These are phyloP conservation scores for Sminthopsis crassicaudata DNA, from an alignment of 2,113 vertebrate genomes.

Conservation along the genomic window DNA sequence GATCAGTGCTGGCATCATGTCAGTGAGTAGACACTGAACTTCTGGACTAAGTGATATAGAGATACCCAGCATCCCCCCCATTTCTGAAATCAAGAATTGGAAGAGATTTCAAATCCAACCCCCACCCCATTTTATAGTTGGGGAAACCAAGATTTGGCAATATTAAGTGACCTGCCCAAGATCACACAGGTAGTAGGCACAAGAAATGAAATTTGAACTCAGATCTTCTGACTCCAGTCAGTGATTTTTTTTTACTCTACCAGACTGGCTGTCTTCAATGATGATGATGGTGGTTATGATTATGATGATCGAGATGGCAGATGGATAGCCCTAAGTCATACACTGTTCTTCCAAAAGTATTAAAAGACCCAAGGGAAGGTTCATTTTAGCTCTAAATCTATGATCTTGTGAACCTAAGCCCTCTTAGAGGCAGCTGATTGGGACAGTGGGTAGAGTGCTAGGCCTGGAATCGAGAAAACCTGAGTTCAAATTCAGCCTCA, in stretches of 20 bases:
- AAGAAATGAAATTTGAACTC: not conserved
- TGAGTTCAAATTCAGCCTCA: not conserved
- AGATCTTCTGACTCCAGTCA: not conserved
- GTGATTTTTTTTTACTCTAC: not conserved
- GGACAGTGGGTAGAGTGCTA: not conserved
- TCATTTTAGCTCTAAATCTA: not conserved
- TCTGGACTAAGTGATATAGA: not conserved
- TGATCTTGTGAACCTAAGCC: not conserved
- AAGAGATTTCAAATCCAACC: not conserved
- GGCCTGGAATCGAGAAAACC: not conserved
- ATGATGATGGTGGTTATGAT: too few species aligned
- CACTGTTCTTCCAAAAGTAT: not conserved
- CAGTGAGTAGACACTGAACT: not conserved
- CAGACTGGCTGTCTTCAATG: not conserved
- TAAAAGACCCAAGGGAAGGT: not conserved
- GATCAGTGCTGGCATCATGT: not conserved
- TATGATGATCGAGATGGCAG: not conserved
- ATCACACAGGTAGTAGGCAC: not conserved
- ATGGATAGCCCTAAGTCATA: not conserved
- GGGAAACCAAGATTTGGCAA: not conserved
- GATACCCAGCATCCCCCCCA: not conserved
- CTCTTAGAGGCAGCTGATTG: not conserved
- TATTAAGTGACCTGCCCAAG: not conserved
- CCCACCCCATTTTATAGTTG: not conserved
- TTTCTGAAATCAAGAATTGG: not conserved